Evolutionary conservation across 2,888 invertebrate species (phyloP), one percentile per base, ranked within the genome.

Genomic region (Eupithecia vulgata): DNA sequence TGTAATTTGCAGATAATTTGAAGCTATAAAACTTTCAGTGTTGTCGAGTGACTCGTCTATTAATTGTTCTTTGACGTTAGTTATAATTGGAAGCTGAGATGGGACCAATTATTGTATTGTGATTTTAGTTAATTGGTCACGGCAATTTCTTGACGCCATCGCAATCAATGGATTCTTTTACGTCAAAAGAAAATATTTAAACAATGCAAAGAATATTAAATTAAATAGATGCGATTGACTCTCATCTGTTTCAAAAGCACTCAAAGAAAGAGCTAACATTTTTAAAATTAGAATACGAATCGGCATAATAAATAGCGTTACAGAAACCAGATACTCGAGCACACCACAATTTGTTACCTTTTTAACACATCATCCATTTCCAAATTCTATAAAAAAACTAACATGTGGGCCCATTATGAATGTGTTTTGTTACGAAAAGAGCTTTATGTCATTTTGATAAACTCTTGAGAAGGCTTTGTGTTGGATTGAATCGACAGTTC

Each of bases 361-460:
- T 93, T 94, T 94, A 94, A 93, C 93, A 93, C 93, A 89, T 94
- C 93, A 93, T 93, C 90, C 90, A 91, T 93, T 93, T 90, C 85
- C 85, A 84, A 90, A 90, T 88, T 87, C 84, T 72, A 88, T 90
- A 87, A 83, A 83, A 78, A 78, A 87, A 40, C 37, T 5, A 87
- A 90, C 90, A 91, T 91, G 90, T 90, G 91, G n/a, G 85, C 80
- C 91, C 90, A 90, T 93, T 93, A 91, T 90, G 85, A 88, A 87
- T 85, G 84, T 89, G 90, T 92, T 91, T 90, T 73, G 76, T 91
- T 75, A 72, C 72, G 87, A 90, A 89, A 90, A 89, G 91, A 87
- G 90, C 90, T 93, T 94, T 92, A 93, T 94, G 93, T 94, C 94
- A 90, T 93, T 94, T 94, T 94, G 94, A 94, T 94, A 92, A 90